phyloP scores from a whole-genome alignment of 1,140 invertebrate species.

The Heliconius hewitsoni region DNA sequence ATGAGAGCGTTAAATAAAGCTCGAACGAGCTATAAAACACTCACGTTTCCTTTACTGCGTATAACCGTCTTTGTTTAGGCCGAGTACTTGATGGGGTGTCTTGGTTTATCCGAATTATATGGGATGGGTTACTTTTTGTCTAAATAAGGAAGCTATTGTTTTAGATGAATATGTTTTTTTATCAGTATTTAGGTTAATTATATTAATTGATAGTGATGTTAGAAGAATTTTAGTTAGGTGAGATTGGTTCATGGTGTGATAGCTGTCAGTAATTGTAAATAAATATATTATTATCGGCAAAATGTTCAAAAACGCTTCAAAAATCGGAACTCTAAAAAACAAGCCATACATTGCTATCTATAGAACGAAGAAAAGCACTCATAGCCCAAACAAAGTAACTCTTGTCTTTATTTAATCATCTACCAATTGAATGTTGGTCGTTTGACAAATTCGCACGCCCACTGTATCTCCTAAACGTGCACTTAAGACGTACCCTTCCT shows the following conservation, averaged over 20 bases:
- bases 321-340: too few relatives aligned
- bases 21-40: conserved; percentile 62
- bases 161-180: not conserved
- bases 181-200: not conserved
- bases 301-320: too few relatives aligned
- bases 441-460: conserved; percentile 79
- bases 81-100: conserved; percentile 18
- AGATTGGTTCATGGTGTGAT: too few relatives aligned
- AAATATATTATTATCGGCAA: too few relatives aligned
- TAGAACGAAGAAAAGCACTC: conserved; percentile 41
- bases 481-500: conserved; percentile 77
- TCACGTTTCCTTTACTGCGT: conserved; percentile 49
- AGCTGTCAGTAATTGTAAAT: too few relatives aligned
- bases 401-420: conserved; percentile 76
- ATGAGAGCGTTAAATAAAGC: conserved; percentile 66
- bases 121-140: not conserved
- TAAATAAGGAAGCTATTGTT: not conserved
- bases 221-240: too few relatives aligned
- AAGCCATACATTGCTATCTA: conserved; percentile 39
- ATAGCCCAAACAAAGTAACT: conserved; percentile 41
- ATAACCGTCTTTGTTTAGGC: conserved; percentile 52
- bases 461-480: conserved; percentile 75
- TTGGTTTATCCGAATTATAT: not conserved
- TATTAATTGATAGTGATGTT: too few relatives aligned
- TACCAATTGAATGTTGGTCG: conserved; percentile 65